Evolutionary conservation across 2,888 invertebrate genomes (phyloP).

Genomic region (Paralinhomoeus sp.): DNA sequence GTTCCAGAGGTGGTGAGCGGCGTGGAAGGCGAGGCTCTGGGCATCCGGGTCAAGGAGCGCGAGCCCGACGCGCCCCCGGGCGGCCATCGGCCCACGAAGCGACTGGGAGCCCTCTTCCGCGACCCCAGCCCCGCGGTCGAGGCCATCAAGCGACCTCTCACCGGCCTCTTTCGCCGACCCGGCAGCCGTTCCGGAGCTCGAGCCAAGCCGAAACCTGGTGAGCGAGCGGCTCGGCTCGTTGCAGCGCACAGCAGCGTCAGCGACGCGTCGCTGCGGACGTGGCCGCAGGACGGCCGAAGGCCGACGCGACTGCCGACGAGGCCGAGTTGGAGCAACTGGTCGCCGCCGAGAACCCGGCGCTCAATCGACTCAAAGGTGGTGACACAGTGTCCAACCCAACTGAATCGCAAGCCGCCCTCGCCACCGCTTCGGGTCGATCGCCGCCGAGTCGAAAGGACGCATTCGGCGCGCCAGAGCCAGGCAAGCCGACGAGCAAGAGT

Average conservation of each 20-base stretch:
- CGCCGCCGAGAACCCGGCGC: too few relatives aligned
- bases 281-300: background rate
- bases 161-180: slow-evolving; percentile 2
- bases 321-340: too few relatives aligned
- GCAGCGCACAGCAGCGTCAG: background rate
- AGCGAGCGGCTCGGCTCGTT: background rate
- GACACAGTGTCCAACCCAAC: too few relatives aligned
- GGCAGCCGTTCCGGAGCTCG: slow-evolving; percentile 3
- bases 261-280: background rate
- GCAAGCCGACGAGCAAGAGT: too few relatives aligned
- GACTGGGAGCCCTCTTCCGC: background rate
- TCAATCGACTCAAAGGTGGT: too few relatives aligned
- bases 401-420: too few relatives aligned
- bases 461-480: too few relatives aligned
- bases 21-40: too few relatives aligned
- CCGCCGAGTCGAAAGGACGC: too few relatives aligned
- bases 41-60: slow-evolving; percentile 11
- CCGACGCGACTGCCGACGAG: too few relatives aligned
- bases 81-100: background rate
- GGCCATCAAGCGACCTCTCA: slow-evolving; percentile 1
- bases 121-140: background rate
- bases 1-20: too few relatives aligned
- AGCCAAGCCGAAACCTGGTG: background rate
- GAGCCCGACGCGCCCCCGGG: slow-evolving; percentile 4
- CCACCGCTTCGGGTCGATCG: too few relatives aligned